Conservation (phyloP, 2,888 invertebrate genomes). For the Caenorhabditis uteleia region DNA sequence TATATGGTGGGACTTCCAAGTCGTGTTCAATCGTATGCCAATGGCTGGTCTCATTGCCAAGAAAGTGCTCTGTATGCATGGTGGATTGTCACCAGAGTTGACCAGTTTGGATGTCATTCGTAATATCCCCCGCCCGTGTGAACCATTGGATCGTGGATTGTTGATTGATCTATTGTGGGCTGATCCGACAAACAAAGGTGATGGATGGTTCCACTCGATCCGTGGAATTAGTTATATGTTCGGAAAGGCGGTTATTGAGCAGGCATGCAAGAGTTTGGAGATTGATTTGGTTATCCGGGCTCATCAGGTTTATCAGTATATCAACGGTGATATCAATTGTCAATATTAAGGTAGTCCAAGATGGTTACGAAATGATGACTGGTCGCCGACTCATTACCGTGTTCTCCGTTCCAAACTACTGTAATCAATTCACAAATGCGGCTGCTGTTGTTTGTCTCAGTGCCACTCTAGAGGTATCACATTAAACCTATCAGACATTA, state of each 20-base stretch:
- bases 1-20: constrained; percentile 64
- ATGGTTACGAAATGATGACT: constrained; percentile 62
- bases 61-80: constrained; percentile 61
- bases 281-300: constrained; percentile 63
- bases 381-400: constrained; percentile 61
- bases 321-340: neutral
- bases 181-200: constrained; percentile 63
- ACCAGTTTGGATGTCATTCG: constrained; percentile 53
- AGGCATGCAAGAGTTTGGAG: constrained; percentile 51
- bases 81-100: constrained; percentile 60
- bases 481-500: no score
- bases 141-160: constrained; percentile 58
- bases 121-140: constrained; percentile 53
- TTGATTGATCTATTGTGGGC: constrained; percentile 63
- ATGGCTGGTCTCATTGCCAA: constrained; percentile 62
- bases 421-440: constrained; percentile 59
- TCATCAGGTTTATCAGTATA: constrained; percentile 39
- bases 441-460: constrained; percentile 63
- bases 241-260: constrained; percentile 57
- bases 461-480: constrained; percentile 53
- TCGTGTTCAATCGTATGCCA: constrained; percentile 61
- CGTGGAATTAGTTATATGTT: constrained; percentile 61
- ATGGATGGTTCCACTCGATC: constrained; percentile 54
- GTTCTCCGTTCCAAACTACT: constrained; percentile 64
- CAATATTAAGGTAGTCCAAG: constrained; percentile 51